A percentile compares a stretch with the other conserved stretches of the same genome.
Evolutionary conservation across 2,113 vertebrate species (phyloP).

Genomic region (Tetraodon nigroviridis): DNA sequence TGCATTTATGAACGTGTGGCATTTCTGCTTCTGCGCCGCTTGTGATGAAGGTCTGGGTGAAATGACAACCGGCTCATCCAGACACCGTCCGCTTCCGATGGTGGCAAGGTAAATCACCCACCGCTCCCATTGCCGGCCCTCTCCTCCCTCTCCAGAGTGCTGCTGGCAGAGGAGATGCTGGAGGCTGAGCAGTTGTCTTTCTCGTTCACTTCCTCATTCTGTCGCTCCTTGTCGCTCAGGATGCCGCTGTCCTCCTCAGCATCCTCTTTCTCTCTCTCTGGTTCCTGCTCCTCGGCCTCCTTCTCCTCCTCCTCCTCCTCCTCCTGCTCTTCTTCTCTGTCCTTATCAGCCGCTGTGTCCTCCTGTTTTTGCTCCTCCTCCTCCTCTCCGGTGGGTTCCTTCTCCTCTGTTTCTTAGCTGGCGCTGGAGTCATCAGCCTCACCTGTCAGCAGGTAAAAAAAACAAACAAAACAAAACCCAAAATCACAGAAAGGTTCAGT

Average conservation of each 20-base stretch:
- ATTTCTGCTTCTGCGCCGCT: too few relatives aligned
- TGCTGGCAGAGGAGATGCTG: constrained; percentile 93
- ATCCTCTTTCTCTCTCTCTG: constrained; percentile 79
- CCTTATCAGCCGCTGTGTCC: constrained; percentile 53
- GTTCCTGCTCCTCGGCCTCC: constrained; percentile 39
- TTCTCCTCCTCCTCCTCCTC: constrained; percentile 52
- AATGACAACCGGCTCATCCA: too few relatives aligned
- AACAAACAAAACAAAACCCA: background rate
- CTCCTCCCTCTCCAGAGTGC: constrained; percentile 92
- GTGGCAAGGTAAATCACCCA: constrained; percentile 49
- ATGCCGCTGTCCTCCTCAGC: constrained; percentile 85
- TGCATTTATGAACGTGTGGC: too few relatives aligned
- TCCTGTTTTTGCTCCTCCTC: constrained; percentile 35
- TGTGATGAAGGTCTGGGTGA: too few relatives aligned
- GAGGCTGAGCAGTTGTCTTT: constrained; percentile 90
- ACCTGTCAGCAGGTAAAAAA: constrained; percentile 39
- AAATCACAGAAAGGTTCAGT: background rate
- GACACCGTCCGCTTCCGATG: too few relatives aligned
- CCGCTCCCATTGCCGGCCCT: constrained; percentile 79
- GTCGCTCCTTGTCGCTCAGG: constrained; percentile 89
- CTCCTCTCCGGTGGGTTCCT: constrained; percentile 31
- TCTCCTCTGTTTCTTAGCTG: constrained; percentile 49
- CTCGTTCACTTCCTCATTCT: constrained; percentile 94
- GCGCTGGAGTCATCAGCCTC: constrained; percentile 46
- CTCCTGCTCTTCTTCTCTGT: constrained; percentile 35